phyloP scores from a whole-genome alignment of 2,113 vertebrate genomes.

The Galemys pyrenaicus region DNA sequence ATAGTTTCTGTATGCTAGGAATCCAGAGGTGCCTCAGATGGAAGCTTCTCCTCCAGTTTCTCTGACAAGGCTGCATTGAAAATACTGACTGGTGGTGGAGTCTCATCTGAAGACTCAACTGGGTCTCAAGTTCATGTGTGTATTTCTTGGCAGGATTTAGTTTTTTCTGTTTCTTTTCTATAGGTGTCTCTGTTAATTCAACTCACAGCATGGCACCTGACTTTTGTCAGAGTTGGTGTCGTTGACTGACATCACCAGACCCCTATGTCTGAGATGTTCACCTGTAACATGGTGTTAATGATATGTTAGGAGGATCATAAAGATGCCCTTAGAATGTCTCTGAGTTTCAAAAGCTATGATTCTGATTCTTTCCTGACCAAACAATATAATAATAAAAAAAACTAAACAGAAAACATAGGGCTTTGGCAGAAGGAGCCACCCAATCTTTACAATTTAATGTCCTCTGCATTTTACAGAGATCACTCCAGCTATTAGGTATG shows the following conservation, averaged over 20 bases:
- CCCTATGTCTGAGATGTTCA: not conserved
- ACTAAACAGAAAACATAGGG: not conserved
- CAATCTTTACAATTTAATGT: not conserved
- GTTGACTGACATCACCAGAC: not conserved
- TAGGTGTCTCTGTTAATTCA: not conserved
- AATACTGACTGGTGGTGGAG: not conserved
- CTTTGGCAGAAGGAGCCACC: not conserved
- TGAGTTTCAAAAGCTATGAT: conserved; percentile 24
- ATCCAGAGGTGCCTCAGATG: not conserved
- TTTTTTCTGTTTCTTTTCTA: not conserved
- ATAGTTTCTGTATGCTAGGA: not conserved
- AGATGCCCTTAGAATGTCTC: not conserved
- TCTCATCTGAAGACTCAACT: not conserved
- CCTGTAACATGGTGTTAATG: not conserved
- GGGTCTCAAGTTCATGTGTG: not conserved
- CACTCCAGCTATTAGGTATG: not conserved
- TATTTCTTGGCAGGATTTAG: not conserved
- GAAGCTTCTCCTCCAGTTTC: not conserved
- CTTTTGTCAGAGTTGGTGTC: not conserved
- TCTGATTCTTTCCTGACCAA: not conserved
- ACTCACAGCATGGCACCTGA: not conserved
- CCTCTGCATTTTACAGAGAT: not conserved
- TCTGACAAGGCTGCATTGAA: not conserved
- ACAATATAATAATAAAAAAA: not conserved
- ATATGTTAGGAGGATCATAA: not conserved